A percentile compares a stretch with the other conserved stretches of the same genome.
These are phyloP conservation scores for Andrena bucephala DNA, from an alignment of 2,888 invertebrate genomes.

Conservation along the genomic window DNA sequence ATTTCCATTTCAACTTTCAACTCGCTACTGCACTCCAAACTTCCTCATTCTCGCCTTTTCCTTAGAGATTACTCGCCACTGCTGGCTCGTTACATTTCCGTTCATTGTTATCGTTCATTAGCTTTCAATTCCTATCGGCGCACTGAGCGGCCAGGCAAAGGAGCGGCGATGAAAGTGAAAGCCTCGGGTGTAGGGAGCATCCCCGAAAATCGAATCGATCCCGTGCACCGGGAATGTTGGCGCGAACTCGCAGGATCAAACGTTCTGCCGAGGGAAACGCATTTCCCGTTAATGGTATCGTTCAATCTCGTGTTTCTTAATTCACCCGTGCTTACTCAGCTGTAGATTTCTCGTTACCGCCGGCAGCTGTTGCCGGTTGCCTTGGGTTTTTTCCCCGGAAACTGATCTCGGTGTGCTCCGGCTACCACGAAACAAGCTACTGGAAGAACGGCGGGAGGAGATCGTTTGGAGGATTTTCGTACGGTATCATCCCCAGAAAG, in stretches of 20 bases:
- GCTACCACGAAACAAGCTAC: not conserved
- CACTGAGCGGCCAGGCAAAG: not conserved
- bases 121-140: not conserved
- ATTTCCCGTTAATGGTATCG: constrained; percentile 32
- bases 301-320: constrained; percentile 47
- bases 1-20: too few relatives aligned
- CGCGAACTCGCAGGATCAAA: not conserved
- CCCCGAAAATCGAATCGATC: not conserved
- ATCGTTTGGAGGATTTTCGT: constrained; percentile 12
- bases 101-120: constrained; percentile 1
- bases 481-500: not conserved
- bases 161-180: constrained; percentile 1
- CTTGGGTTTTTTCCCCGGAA: constrained; percentile 10
- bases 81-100: not conserved
- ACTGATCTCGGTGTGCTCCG: constrained; percentile 16
- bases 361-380: constrained; percentile 38
- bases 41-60: too few relatives aligned
- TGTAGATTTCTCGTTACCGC: constrained; percentile 28
- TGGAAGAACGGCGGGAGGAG: not conserved
- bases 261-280: constrained; percentile 7
- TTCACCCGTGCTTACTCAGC: constrained; percentile 49
- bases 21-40: too few relatives aligned
- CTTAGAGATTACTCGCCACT: too few relatives aligned
- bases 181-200: not conserved
- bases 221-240: not conserved